A percentile compares a stretch with the other conserved stretches of the same genome.
These are phyloP conservation scores for Ranitomeya imitator DNA, from an alignment of 2,113 vertebrate genomes.

Conservation along the genomic window DNA sequence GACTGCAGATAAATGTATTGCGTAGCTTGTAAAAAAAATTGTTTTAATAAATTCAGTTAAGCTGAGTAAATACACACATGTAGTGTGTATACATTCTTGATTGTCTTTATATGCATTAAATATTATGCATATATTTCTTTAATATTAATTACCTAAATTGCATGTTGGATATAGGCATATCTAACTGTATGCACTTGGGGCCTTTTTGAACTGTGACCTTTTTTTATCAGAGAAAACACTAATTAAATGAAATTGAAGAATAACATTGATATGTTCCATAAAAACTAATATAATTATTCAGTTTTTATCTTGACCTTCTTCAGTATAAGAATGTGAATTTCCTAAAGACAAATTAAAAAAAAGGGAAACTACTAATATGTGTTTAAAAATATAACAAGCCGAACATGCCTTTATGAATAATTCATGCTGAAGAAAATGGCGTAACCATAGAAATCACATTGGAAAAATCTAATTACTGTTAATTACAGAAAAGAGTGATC, in stretches of 20 bases:
- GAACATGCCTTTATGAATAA: slow-evolving; percentile 15
- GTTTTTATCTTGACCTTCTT: slow-evolving; percentile 36
- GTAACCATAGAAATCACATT: not conserved
- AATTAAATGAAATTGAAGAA: slow-evolving; percentile 45
- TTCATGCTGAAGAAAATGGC: not conserved
- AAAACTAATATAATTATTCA: slow-evolving; percentile 36
- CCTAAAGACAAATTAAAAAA: slow-evolving; percentile 23
- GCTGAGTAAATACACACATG: not conserved
- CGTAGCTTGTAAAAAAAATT: not conserved
- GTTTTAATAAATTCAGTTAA: not conserved
- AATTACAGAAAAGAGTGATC: not conserved
- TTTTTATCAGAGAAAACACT: slow-evolving; percentile 33
- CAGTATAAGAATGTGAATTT: slow-evolving; percentile 1
- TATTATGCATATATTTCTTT: slow-evolving; percentile 35
- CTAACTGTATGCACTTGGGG: not conserved
- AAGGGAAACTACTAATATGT: not conserved
- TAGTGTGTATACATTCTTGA: not conserved
- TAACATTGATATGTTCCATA: slow-evolving; percentile 38
- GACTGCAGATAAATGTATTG: not conserved
- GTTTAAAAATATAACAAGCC: not conserved
- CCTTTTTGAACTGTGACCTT: slow-evolving; percentile 49
- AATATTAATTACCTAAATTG: slow-evolving; percentile 45
- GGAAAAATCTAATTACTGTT: not conserved
- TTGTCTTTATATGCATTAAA: not conserved
- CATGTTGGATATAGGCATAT: slow-evolving; percentile 25